Percentiles rank a stretch among this genome's conserved stretches.
Conservation (phyloP, 2,797 vertebrate genomes). For the Tolypeutes matacus region DNA sequence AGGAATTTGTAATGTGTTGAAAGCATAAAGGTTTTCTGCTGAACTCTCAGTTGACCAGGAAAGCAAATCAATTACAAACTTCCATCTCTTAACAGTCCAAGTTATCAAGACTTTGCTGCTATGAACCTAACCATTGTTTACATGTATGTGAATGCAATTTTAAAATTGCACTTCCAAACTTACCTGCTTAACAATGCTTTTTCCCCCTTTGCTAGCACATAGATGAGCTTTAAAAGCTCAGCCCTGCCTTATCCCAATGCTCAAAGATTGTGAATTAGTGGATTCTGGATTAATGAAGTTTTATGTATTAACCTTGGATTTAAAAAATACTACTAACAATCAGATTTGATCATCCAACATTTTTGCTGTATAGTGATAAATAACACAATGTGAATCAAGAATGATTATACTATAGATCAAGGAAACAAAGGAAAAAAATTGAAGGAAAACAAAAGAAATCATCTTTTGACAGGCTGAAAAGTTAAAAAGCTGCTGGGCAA, state of each 20-base stretch:
- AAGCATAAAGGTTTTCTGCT: conserved; percentile 57
- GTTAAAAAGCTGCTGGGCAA: conserved; percentile 77
- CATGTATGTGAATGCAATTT: neutral
- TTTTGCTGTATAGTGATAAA: conserved; percentile 55
- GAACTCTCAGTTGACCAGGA: conserved; percentile 56
- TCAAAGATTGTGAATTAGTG: conserved; percentile 58
- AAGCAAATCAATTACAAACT: conserved; percentile 64
- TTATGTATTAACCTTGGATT: conserved; percentile 38
- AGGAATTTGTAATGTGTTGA: neutral
- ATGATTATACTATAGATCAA: conserved; percentile 24
- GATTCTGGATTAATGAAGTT: conserved; percentile 61
- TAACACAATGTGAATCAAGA: conserved; percentile 37
- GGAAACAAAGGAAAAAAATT: conserved; percentile 50
- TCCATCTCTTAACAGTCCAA: neutral
- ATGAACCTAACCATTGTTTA: conserved; percentile 42
- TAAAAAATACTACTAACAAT: conserved; percentile 48
- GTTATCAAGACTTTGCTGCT: conserved; percentile 48
- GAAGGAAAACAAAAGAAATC: conserved; percentile 73
- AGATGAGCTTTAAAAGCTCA: neutral
- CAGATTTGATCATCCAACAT: conserved; percentile 15
- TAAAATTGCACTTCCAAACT: neutral
- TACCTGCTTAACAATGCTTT: conserved; percentile 13
- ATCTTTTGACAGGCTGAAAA: conserved; percentile 77
- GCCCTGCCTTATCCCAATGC: neutral
- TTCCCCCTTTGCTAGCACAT: neutral